Percentiles rank a stretch among this genome's conserved stretches.
Evolutionary conservation across 2,113 vertebrate species (phyloP).

Genomic region (Megaceryle maxima): DNA sequence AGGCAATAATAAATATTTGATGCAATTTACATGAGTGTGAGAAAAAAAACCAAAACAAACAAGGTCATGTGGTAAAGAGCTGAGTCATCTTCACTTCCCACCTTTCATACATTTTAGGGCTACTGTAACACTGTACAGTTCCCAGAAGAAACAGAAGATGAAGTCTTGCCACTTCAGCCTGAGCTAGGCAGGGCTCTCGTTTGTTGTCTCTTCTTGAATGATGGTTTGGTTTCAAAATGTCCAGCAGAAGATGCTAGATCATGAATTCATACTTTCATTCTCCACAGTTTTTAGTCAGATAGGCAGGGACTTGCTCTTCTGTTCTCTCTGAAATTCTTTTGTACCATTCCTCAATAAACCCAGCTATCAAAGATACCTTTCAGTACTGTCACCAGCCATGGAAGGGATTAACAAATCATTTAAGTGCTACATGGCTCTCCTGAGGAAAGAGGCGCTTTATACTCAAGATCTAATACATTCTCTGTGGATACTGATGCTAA

Average conservation of each 20-base stretch:
- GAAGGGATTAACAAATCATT: background rate
- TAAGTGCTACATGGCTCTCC: background rate
- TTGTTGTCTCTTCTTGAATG: background rate
- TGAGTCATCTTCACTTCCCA: background rate
- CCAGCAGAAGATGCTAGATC: background rate
- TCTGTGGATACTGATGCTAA: conserved; percentile 4
- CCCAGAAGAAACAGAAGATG: background rate
- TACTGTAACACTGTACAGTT: background rate
- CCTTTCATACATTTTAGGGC: background rate
- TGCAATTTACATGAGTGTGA: background rate
- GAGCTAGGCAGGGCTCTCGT: background rate
- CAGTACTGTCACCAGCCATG: background rate
- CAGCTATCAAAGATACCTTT: background rate
- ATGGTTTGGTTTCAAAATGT: background rate
- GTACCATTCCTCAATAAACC: background rate
- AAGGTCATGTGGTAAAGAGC: background rate
- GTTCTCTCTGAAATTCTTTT: background rate
- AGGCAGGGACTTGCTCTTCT: background rate
- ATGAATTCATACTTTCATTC: background rate
- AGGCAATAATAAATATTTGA: conserved; percentile 14
- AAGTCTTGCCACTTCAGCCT: background rate
- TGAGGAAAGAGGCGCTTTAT: background rate
- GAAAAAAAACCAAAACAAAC: background rate
- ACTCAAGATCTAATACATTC: background rate
- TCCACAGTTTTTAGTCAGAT: background rate